Evolutionary conservation across 2,113 vertebrate genomes (phyloP), one percentile per base, ranked within the genome.

Genomic region (Aegithalos caudatus): DNA sequence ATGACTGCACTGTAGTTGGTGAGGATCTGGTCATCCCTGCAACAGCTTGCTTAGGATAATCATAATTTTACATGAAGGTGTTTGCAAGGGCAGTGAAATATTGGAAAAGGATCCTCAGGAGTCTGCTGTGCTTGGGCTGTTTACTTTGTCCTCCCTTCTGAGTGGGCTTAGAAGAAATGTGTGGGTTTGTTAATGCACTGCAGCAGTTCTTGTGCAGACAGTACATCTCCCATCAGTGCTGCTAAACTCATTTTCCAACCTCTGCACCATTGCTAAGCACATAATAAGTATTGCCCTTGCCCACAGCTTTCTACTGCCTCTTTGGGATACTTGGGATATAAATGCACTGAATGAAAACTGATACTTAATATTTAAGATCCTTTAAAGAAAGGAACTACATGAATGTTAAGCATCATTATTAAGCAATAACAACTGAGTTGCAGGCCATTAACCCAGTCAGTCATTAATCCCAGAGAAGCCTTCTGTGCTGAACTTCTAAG

Each of bases 281-380:
- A 38, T 83, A 90, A 81, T 62, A 40, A 29, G 37, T 56, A 22
- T 40, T 92, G 62, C 58, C 66, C 51, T 92, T 92, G 79, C 80
- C 80, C 72, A 67, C 38, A 42, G 77, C 80, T 83, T 94, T 78
- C 86, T 60, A 93, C 76, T 88, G 56, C 51, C 76, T 62, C 92
- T 95, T 92, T 90, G 94, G 90, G 88, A 94, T 92, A 50, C 67
- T 86, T 66, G 44, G 33, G 83, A 88, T 73, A 66, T n/a, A 88
- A 95, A 88, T 18, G 35, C 47, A 70, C 35, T 56, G 86, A 94
- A 83, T 91, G 86, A 93, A 95, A 92, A 82, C 56, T 40, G 60
- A 73, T 83, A 51, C 47, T 88, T 95, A 62, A 80, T 92, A 70
- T 88, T 81, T 77, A 90, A 86, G 58, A 62, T 38, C 45, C 54